These are phyloP conservation scores for Gasterosteus nipponicus DNA, from an alignment of 2,113 vertebrate species.

Conservation along the genomic window DNA sequence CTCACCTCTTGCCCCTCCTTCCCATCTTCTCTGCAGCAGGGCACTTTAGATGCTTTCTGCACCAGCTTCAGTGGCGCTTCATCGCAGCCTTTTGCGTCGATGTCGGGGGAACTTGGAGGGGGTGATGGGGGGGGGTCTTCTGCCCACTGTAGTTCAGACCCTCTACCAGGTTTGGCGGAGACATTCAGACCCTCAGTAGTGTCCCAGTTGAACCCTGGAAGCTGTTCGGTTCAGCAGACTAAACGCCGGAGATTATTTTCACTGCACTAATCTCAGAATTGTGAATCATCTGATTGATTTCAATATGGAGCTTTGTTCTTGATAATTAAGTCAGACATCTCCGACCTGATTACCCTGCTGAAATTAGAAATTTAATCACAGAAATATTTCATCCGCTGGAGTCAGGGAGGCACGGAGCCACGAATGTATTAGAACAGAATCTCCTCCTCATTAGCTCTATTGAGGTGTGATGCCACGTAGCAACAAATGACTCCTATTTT, in stretches of 20 bases:
- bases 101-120: too few relatives aligned
- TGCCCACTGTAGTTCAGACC: too few relatives aligned
- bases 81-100: too few relatives aligned
- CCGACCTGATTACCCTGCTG: conserved; percentile 58
- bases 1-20: too few relatives aligned
- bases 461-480: conserved; percentile 32
- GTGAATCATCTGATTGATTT: conserved; percentile 50
- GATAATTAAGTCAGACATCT: conserved; percentile 58
- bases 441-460: conserved; percentile 17
- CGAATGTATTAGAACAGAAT: conserved; percentile 55
- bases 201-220: too few relatives aligned
- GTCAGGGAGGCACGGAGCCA: conserved; percentile 35
- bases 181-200: too few relatives aligned
- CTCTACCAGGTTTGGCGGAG: too few relatives aligned
- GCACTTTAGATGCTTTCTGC: too few relatives aligned
- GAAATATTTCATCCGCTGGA: conserved; percentile 55
- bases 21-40: too few relatives aligned
- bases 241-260: neutral
- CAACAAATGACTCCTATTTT: conserved; percentile 49
- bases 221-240: neutral
- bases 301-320: conserved; percentile 48
- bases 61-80: too few relatives aligned
- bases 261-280: conserved; percentile 8
- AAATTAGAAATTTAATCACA: conserved; percentile 74
- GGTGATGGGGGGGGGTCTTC: too few relatives aligned